phyloP scores from a whole-genome alignment of 2,797 vertebrate species.

The Molossus alvarezi region DNA sequence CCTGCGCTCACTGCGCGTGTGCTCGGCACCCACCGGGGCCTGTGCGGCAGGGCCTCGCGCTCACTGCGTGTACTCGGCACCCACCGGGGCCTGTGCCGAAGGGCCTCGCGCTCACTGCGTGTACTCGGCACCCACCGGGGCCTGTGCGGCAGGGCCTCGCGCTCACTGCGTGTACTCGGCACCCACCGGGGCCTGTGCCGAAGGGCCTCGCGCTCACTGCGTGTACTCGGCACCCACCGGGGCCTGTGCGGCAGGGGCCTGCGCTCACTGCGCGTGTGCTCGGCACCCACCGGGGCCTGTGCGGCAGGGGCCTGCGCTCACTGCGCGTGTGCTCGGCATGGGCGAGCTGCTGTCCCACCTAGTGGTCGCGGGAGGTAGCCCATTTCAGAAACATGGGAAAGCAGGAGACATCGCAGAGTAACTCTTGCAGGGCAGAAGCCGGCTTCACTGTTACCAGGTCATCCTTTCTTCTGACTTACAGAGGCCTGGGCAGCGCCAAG shows the following conservation, averaged over 20 bases:
- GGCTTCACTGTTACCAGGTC: fast-evolving
- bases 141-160: neutral
- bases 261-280: too few relatives aligned
- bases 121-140: too few relatives aligned
- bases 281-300: neutral
- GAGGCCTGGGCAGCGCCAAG: fast-evolving
- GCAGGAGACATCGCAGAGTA: neutral
- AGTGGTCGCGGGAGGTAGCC: slow-evolving; percentile 2
- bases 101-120: too few relatives aligned
- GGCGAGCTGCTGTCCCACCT: slow-evolving; percentile 38
- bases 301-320: too few relatives aligned
- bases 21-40: neutral
- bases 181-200: neutral
- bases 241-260: neutral
- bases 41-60: too few relatives aligned
- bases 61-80: too few relatives aligned
- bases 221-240: too few relatives aligned
- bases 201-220: too few relatives aligned
- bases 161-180: too few relatives aligned
- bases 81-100: neutral
- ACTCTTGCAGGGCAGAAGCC: neutral
- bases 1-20: too few relatives aligned
- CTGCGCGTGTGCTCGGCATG: too few relatives aligned
- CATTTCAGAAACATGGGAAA: neutral
- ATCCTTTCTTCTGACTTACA: neutral